Evolutionary conservation across 2,113 vertebrate species (phyloP), one percentile per base, ranked within the genome.

Genomic region (Galeopterus variegatus): DNA sequence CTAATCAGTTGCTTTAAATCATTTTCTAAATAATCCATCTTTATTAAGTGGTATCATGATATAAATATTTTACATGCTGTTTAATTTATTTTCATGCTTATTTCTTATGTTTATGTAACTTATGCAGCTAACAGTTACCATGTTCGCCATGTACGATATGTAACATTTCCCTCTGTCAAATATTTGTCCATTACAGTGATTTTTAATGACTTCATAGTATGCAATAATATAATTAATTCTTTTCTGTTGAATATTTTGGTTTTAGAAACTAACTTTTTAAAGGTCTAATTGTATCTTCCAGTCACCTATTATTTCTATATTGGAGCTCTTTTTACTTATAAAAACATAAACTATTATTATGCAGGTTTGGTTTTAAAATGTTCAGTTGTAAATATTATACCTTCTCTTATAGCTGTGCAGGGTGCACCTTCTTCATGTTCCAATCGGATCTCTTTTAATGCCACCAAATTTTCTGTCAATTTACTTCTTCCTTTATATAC

Each of bases 401-500:
- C 99, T 99, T 99, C 99, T 99, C 99, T 99, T 97, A 99, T 99
- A 97, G 99, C 99, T 28, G 99, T 99, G 97, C 99, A 99, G 0
- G 99, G 99, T 1, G 99, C 99, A 56, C 99, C 99, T 94, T 99
- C 99, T 97, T 99, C 99, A 12, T 99, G 99, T 97, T 99, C 99
- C 98, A 99, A 98, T 12, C 99, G 98, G 80, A 99, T 99, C 99
- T 99, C 99, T 98, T 99, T 99, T 97, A 99, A 98, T 76, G 99
- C 99, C 98, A 99, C 99, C 98, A 99, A 98, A 97, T 99, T 99
- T 98, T 99, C 99, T 0, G 99, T 99, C 97, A 99, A 97, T 98
- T 99, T 99, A 98, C 99, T 99, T 98, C 99, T 99, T 90, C 99
- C 99, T 98, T 99, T 99, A 98, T 99, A 99, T 92, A 99, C 99